phyloP scores from a whole-genome alignment of 2,797 vertebrate species.

The Ficedula albicollis region DNA sequence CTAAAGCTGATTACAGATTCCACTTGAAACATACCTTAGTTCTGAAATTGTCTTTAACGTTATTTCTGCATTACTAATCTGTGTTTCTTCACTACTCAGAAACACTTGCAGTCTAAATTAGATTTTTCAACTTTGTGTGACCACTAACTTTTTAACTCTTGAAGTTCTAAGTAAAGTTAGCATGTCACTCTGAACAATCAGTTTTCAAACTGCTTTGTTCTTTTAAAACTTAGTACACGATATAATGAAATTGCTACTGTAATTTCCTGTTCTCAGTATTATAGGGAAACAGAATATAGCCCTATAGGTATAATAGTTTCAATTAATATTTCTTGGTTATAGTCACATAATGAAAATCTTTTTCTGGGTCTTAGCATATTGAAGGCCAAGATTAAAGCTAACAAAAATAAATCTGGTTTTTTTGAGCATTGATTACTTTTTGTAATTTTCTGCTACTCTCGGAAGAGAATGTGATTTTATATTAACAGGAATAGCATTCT shows the following conservation, averaged over 20 bases:
- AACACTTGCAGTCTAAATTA: background rate
- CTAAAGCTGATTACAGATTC: background rate
- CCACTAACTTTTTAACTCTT: background rate
- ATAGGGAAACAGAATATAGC: background rate
- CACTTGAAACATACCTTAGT: background rate
- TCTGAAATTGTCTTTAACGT: background rate
- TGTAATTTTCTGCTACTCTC: background rate
- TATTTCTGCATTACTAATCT: background rate
- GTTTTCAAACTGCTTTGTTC: background rate
- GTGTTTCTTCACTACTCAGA: background rate
- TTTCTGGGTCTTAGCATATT: background rate
- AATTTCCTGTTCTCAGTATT: background rate
- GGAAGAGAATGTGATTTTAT: background rate
- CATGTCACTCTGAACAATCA: background rate
- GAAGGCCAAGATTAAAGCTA: background rate
- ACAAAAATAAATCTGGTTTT: background rate
- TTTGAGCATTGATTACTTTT: background rate
- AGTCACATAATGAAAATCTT: background rate
- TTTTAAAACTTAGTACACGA: background rate
- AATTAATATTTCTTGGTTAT: conserved; percentile 13
- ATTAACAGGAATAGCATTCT: background rate
- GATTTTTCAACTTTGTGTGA: background rate
- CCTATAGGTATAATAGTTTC: background rate
- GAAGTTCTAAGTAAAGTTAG: background rate
- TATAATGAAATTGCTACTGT: background rate